Conservation (phyloP, 2,113 vertebrate genomes). For the Xenus cinereus region DNA sequence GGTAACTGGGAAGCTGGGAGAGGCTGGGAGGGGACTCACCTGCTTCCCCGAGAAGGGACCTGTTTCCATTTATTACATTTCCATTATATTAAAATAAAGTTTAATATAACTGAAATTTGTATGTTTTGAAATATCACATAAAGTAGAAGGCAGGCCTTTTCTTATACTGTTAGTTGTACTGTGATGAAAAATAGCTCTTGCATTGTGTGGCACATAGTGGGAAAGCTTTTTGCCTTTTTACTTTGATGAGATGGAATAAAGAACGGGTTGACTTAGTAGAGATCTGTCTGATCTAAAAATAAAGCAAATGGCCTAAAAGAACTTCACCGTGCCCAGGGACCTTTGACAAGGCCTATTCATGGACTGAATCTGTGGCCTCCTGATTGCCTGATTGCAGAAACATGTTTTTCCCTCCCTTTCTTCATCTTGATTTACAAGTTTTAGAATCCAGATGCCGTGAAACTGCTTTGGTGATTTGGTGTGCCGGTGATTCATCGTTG, state of each 20-base stretch:
- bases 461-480: background rate
- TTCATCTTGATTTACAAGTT: background rate
- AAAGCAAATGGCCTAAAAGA: background rate
- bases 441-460: background rate
- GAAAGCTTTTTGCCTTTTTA: background rate
- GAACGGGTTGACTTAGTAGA: background rate
- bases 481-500: accelerated
- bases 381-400: background rate
- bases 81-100: background rate
- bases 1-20: too few relatives aligned
- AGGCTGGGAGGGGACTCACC: too few relatives aligned
- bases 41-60: too few relatives aligned
- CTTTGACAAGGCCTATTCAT: background rate
- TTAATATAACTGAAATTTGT: background rate
- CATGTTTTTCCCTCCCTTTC: background rate
- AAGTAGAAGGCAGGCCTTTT: background rate
- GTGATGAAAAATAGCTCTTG: background rate
- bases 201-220: background rate
- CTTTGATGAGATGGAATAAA: background rate
- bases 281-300: background rate
- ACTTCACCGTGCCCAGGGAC: background rate
- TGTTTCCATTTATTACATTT: too few relatives aligned
- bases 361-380: background rate
- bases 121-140: background rate
- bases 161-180: background rate